Percentiles rank a stretch among this genome's conserved stretches.
These are phyloP conservation scores for Pristionchus entomophagus DNA, from an alignment of 2,888 invertebrate genomes.

Conservation along the genomic window DNA sequence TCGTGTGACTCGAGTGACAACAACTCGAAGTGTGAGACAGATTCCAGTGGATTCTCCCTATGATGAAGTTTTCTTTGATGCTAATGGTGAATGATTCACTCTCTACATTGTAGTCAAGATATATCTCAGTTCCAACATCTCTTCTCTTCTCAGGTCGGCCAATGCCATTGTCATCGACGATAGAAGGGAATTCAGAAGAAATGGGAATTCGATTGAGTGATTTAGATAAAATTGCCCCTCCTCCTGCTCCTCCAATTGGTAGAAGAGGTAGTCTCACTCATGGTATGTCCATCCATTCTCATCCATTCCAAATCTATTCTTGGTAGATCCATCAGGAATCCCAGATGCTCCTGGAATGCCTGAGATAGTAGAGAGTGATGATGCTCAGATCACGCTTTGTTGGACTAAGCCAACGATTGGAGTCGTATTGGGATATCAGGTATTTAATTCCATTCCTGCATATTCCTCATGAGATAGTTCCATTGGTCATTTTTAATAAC, in stretches of 20 bases:
- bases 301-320: background rate
- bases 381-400: constrained; percentile 70
- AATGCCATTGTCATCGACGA: background rate
- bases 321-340: background rate
- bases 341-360: constrained; percentile 73
- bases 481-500: too few species aligned
- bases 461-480: too few species aligned
- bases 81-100: too few species aligned
- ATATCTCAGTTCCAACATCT: constrained; percentile 51
- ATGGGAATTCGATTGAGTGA: constrained; percentile 38
- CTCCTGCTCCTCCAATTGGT: constrained; percentile 17
- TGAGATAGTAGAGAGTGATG: constrained; percentile 65
- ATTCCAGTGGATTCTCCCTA: constrained; percentile 71
- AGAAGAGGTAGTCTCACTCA: background rate
- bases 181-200: background rate
- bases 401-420: constrained; percentile 60
- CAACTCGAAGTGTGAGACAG: constrained; percentile 74
- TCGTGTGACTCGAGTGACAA: constrained; percentile 75
- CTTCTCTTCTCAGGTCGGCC: constrained; percentile 15
- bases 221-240: constrained; percentile 30
- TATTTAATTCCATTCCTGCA: background rate
- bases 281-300: background rate
- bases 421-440: constrained; percentile 44
- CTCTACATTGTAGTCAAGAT: too few species aligned
- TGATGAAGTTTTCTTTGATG: constrained; percentile 73